phyloP scores from a whole-genome alignment of 2,113 vertebrate genomes.

The Chunga burmeisteri region DNA sequence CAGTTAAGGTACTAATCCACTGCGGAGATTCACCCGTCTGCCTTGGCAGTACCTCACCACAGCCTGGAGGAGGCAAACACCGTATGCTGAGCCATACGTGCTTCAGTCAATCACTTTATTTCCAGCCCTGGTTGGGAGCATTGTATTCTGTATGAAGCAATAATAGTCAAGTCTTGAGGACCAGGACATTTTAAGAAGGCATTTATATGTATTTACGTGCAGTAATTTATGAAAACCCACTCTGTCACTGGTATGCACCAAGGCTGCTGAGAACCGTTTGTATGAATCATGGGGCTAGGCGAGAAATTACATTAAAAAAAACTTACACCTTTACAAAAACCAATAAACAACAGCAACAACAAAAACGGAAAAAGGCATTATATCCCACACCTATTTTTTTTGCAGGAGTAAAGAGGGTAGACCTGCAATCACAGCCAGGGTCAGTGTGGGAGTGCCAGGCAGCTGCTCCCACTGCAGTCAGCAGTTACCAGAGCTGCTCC shows the following conservation, averaged over 20 bases:
- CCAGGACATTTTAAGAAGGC: neutral
- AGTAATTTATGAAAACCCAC: neutral
- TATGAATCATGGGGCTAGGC: neutral
- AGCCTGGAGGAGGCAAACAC: neutral
- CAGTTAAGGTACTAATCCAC: neutral
- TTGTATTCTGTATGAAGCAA: neutral
- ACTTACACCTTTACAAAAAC: neutral
- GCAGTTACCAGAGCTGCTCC: neutral
- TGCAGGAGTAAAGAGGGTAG: neutral
- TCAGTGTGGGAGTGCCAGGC: neutral
- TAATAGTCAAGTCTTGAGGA: neutral
- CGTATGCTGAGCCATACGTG: neutral
- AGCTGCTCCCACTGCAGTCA: neutral
- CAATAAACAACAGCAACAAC: neutral
- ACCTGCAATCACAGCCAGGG: neutral
- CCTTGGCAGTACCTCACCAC: neutral
- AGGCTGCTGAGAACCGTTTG: fast-evolving
- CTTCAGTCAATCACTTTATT: neutral
- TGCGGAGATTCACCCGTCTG: neutral
- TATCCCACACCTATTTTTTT: neutral
- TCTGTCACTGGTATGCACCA: neutral
- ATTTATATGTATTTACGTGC: neutral
- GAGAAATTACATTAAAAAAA: neutral
- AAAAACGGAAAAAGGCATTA: neutral
- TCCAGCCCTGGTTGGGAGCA: neutral